Evolutionary conservation across 2,113 vertebrate genomes (phyloP).

Genomic region (Athene cunicularia): DNA sequence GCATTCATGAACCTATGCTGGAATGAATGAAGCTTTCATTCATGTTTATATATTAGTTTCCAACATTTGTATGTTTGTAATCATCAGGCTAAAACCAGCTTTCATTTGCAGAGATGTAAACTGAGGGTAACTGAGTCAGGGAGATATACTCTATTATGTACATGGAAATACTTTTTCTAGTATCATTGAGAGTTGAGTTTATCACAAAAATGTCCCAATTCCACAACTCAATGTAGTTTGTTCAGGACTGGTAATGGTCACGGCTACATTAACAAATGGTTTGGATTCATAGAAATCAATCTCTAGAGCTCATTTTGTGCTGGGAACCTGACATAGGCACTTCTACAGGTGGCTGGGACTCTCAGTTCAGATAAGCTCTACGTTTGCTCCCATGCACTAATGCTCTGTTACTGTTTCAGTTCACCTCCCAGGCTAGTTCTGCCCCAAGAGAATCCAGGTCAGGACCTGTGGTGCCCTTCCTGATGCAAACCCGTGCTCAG

Average conservation of each 20-base stretch:
- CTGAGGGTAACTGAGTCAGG: background rate
- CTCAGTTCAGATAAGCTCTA: background rate
- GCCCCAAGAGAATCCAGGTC: background rate
- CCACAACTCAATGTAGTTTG: background rate
- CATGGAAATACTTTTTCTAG: background rate
- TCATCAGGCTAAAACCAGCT: background rate
- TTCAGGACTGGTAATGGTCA: background rate
- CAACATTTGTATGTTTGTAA: conserved; percentile 54
- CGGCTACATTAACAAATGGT: background rate
- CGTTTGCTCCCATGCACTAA: background rate
- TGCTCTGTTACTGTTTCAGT: background rate
- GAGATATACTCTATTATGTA: background rate
- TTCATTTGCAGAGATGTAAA: conserved; percentile 16
- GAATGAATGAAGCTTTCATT: conserved; percentile 40
- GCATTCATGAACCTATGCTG: conserved; percentile 11
- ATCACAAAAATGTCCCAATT: background rate
- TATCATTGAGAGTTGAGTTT: background rate
- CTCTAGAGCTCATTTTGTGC: background rate
- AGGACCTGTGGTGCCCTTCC: background rate
- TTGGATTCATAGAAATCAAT: background rate
- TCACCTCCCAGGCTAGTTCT: background rate
- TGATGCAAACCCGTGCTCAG: background rate
- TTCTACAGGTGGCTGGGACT: background rate
- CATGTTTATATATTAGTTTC: conserved; percentile 69
- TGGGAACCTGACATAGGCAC: background rate